Base-by-base conservation (phyloP, 2,797 vertebrate species). In the Tympanoctomys barrerae region DNA sequence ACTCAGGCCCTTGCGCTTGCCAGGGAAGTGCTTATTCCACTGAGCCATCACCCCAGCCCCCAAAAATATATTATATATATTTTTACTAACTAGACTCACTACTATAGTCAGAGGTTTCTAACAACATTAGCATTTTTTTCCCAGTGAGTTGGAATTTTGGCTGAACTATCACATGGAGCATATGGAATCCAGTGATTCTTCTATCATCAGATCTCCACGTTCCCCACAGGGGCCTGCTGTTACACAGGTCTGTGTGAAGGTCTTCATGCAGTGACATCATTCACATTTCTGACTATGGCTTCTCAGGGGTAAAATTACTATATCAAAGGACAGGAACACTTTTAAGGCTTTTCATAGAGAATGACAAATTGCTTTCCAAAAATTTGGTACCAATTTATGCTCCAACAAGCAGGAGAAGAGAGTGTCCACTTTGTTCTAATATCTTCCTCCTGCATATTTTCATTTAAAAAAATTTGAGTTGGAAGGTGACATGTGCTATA, bases 291-390 rank as follows among this genome's bases (percentile, higher is more conserved):
- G 80, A 33, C 66, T 87, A 21, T 3, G 49, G 77, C 81, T 49
- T 68, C 77, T 36, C 31, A 77, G 64, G 46, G 49, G 7, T 49
- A 49, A 28, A 73, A 82, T 16, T 26, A 52, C 24, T 26, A 33
- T 66, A 22, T 80, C 22, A n/a, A 84, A 93, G 75, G 39, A 11
- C 4, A 36, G 75, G 21, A 64, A 9, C 3, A 0, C 62, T 91
- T 79, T 52, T 16, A 81, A 88, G 79, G 24, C 28, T 78, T 66
- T 84, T 54, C 77, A 87, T 84, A 64, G 33, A 70, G 75, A 78
- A 77, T 36, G 54, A 66, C 19, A 94, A 86, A 80, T 59, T 18
- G 42, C 59, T 96, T 75, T 75, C 57, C 52, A 73, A 68, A 86
- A 81, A 89, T 49, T 22, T 71, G 59, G 14, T 82, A 71, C 64